These are phyloP conservation scores for Cryptotermes secundus DNA, from an alignment of 1,140 invertebrate species.

Conservation along the genomic window DNA sequence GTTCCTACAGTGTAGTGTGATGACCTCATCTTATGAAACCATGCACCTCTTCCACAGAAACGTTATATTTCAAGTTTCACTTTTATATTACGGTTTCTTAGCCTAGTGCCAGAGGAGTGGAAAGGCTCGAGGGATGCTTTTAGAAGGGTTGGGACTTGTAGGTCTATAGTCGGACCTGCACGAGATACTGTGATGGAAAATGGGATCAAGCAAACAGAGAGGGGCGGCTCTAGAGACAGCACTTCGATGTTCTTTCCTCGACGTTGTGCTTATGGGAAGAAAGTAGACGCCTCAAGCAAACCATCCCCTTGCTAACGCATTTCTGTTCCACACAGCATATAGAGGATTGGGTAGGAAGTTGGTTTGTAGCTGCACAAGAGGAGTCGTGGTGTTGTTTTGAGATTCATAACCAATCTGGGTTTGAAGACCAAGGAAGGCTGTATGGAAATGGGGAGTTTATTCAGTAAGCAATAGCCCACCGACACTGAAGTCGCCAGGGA, in stretches of 20 bases:
- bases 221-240: too few relatives aligned
- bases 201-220: too few relatives aligned
- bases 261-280: not conserved
- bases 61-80: too few relatives aligned
- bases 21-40: too few relatives aligned
- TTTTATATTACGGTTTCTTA: too few relatives aligned
- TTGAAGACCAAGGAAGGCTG: not conserved
- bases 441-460: not conserved
- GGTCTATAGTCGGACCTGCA: too few relatives aligned
- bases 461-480: not conserved
- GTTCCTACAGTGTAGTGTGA: too few relatives aligned
- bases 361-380: not conserved
- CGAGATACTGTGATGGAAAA: too few relatives aligned
- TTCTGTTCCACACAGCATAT: not conserved
- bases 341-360: not conserved
- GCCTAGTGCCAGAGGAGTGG: too few relatives aligned
- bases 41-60: too few relatives aligned
- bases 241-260: not conserved
- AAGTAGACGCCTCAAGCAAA: not conserved
- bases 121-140: too few relatives aligned
- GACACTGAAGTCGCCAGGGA: not conserved
- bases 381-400: not conserved
- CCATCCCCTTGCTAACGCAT: not conserved
- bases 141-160: too few relatives aligned
- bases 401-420: not conserved